These are phyloP conservation scores for Eulemur rufifrons DNA, from an alignment of 2,113 vertebrate genomes.

Conservation along the genomic window DNA sequence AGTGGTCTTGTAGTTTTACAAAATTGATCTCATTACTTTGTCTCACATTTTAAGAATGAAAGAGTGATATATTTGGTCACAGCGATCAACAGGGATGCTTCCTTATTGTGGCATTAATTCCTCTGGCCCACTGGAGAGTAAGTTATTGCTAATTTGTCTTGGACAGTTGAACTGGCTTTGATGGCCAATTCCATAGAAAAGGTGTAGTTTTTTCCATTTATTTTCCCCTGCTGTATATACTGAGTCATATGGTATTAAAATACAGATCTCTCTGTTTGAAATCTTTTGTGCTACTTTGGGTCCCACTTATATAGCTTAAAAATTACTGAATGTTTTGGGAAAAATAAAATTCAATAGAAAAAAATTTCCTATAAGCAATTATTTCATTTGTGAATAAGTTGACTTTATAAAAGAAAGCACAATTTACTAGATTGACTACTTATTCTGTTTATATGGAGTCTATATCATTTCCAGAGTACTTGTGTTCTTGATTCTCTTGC, in stretches of 20 bases:
- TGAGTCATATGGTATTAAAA: neutral
- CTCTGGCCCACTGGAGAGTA: neutral
- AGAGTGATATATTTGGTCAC: neutral
- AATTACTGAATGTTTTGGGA: neutral
- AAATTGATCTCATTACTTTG: neutral
- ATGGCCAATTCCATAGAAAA: neutral
- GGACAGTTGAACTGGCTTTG: neutral
- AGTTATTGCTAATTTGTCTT: neutral
- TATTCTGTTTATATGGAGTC: neutral
- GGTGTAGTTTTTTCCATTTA: neutral
- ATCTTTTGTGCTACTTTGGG: neutral
- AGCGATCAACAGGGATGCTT: neutral
- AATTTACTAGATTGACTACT: neutral
- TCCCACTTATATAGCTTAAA: neutral
- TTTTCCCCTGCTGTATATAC: neutral
- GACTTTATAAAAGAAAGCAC: conserved; percentile 4
- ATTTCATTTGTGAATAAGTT: conserved; percentile 16
- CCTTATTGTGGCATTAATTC: neutral
- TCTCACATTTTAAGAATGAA: conserved; percentile 28
- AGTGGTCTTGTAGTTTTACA: neutral
- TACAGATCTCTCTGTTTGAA: conserved; percentile 15
- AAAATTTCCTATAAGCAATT: neutral
- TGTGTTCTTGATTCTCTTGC: neutral
- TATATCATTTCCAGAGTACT: neutral
- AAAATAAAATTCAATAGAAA: neutral